Evolutionary conservation across 2,888 invertebrate genomes (phyloP), one percentile per base, ranked within the genome.

Genomic region (Acrobasis suavella): DNA sequence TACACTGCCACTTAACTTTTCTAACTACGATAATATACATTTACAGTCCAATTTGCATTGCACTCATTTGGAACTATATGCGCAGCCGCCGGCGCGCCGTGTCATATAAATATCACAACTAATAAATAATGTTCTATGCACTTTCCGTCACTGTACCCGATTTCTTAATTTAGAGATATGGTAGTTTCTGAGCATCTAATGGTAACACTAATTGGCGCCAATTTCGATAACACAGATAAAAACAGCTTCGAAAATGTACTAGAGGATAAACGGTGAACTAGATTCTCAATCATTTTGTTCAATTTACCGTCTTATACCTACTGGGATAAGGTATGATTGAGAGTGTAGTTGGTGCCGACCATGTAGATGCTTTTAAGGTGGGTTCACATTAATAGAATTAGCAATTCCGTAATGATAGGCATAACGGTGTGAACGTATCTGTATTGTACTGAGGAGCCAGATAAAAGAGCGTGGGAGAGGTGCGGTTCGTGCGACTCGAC

Each of bases 11-110:
- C 89, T 86, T 89, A 88, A 81, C 85, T 83, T 90, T 72, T 85
- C 91, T 91, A 91, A 84, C 91, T 91, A 91, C 87, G 78, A 83
- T 58, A 58, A 46, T 86, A 86, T 87, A 89, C 83, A 88, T 76
- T 72, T 77, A 83, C 85, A 87, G 82, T 87, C 85, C 87, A 73
- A 80, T 73, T 71, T 77, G 85, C 56, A 89, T 87, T 87, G 88
- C 88, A 86, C 86, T 80, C 78, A 79, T 82, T 86, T 81, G 84
- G 82, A 86, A 85, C 84, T 82, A 80, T 46, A 46, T 77, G 82
- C 82, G 76, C 73, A 71, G 69, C 73, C 77, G 67, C 74, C 67
- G 76, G 71, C 82, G 77, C 75, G 62, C 62, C 62, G 68, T 77
- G 74, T 78, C 72, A 80, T 76, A 78, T 79, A 75, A 72, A 83